Conservation (phyloP, 1,140 invertebrate species). For the Micrasema longulum region DNA sequence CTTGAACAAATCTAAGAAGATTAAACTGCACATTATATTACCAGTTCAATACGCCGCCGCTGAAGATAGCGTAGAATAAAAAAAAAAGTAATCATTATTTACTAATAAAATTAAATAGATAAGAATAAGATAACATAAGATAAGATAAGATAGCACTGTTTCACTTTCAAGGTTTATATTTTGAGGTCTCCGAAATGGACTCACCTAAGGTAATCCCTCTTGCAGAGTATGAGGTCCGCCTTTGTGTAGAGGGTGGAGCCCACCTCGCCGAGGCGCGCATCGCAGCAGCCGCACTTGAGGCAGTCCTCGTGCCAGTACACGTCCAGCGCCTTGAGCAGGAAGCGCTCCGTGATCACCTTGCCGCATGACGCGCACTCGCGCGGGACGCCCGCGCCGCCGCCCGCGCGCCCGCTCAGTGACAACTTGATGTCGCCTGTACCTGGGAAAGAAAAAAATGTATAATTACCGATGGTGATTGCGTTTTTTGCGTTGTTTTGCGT, state of each 20-base stretch:
- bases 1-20: too few relatives aligned
- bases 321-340: conserved; percentile 83
- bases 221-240: conserved; percentile 92
- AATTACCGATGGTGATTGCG: too few relatives aligned
- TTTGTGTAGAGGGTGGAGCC: conserved; percentile 93
- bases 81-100: too few relatives aligned
- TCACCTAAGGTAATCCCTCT: conserved; percentile 93
- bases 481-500: too few relatives aligned
- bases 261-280: conserved; percentile 91
- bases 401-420: conserved; percentile 53
- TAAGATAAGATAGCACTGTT: neutral
- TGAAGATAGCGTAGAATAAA: too few relatives aligned
- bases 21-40: too few relatives aligned
- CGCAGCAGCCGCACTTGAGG: conserved; percentile 92
- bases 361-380: conserved; percentile 83
- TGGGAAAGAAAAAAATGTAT: conserved; percentile 48
- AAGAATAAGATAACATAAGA: too few relatives aligned
- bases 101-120: too few relatives aligned
- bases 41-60: too few relatives aligned
- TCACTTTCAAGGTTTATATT: neutral
- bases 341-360: conserved; percentile 81
- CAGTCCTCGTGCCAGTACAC: conserved; percentile 96
- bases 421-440: conserved; percentile 66
- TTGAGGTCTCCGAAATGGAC: neutral
- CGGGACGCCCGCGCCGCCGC: conserved; percentile 58